These are phyloP conservation scores for Alsophila aescularia DNA, from an alignment of 2,888 invertebrate species.

Conservation along the genomic window DNA sequence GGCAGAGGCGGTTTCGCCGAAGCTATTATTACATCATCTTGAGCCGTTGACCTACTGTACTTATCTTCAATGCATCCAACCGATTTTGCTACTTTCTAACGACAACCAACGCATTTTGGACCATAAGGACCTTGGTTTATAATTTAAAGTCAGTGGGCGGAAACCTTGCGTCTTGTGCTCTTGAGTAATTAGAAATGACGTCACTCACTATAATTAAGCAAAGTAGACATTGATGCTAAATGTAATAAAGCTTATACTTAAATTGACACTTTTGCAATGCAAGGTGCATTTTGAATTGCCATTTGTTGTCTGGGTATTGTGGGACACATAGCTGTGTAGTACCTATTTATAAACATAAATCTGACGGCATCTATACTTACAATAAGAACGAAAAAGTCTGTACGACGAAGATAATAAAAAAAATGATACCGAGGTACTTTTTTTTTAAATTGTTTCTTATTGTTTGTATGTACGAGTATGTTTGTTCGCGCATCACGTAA, in stretches of 20 bases:
- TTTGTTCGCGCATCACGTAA: no score
- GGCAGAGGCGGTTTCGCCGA: conserved; percentile 15
- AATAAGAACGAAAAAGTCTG: no score
- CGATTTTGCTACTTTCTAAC: conserved; percentile 17
- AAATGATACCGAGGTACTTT: no score
- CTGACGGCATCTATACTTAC: no score
- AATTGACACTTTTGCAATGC: no score
- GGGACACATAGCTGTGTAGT: no score
- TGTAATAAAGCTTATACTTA: background rate
- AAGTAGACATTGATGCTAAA: background rate
- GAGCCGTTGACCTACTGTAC: conserved; percentile 32
- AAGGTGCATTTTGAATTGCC: no score
- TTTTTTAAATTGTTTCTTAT: no score
- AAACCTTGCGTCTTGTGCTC: conserved; percentile 16
- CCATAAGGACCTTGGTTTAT: conserved; percentile 5
- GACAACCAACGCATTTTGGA: conserved; percentile 7
- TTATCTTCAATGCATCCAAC: conserved; percentile 13
- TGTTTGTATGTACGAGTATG: no score
- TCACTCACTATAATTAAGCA: conserved; percentile 7
- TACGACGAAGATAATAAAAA: no score
- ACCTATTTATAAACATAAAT: no score
- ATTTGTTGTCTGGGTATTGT: no score
- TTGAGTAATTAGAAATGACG: conserved; percentile 34
- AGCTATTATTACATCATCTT: conserved; percentile 24
- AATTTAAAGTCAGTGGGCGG: background rate